Base-by-base conservation (phyloP, 2,113 vertebrate genomes). In the Phaetusa simplex region DNA sequence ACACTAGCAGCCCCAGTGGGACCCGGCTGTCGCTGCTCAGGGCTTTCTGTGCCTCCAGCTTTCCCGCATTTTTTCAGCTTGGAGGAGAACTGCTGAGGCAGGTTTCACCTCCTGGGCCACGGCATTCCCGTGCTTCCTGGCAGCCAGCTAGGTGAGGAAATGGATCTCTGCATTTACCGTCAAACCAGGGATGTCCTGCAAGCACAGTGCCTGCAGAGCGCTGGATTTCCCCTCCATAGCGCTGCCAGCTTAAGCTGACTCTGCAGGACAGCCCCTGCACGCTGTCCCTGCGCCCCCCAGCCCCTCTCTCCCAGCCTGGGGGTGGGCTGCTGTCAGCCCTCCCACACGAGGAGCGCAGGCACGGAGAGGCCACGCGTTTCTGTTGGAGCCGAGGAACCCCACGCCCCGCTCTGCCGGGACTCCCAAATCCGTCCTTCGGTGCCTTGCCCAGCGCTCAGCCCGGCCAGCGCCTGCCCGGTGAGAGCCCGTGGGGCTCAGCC, bases 401-500 rank as follows among this genome's bases (percentile, higher is more conserved):
- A 1, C 1, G 1, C 6, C 40, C 62, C 1, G 0, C 67, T 59
- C 34, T 49, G 21, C 69, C 42, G 34, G 43, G 27, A 26, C 29
- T 47, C 90, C 20, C 32, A 56, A 36, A 52, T 88, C 87, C 5
- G 14, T 90, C 82, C 71, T 26, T 10, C 2, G 1, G 30, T 84
- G 64, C 70, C 64, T 73, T 32, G 11, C 8, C 16, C 66, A 23
- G 40, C 0, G 0, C n/a, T 49, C 32, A 26, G 78, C 62, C 53
- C 5, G 1, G 47, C 30, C 19, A 2, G 7, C 0, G 2, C 40
- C 50, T 61, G 45, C 70, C 36, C 38, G 30, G 11, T 2, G 0
- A 21, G 64, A 73, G 18, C 55, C 47, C 1, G 0, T 36, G 64
- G 67, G 0, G 0, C 38, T 76, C 34, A 11, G 38, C 24, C 4